Percentiles rank a stretch among this genome's conserved stretches.
Conservation (phyloP, 2,888 invertebrate species). For the Agrotis exclamationis region DNA sequence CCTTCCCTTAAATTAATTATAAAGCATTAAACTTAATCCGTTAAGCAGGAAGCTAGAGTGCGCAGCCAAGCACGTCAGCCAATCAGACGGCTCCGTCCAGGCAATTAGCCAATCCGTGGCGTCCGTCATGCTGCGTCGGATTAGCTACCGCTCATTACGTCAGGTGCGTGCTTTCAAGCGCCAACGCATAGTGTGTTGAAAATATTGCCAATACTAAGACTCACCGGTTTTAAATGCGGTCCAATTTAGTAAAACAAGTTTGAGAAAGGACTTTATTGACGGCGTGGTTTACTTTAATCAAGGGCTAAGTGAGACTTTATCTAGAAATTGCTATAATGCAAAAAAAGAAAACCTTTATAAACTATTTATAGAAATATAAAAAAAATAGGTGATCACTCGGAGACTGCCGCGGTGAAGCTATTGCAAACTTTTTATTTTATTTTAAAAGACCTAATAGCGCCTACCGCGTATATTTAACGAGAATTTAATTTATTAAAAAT, state of each 20-base stretch:
- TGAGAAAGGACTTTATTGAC: not conserved
- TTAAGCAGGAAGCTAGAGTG: constrained; percentile 40
- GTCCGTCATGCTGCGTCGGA: constrained; percentile 37
- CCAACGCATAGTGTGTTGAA: not conserved
- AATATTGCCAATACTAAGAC: not conserved
- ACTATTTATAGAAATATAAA: too few relatives aligned
- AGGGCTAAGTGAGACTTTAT: too few relatives aligned
- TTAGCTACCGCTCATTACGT: constrained; percentile 36
- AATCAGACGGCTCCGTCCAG: constrained; percentile 40
- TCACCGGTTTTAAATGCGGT: not conserved
- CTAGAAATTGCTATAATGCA: too few relatives aligned
- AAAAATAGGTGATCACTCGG: too few relatives aligned
- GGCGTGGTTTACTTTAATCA: too few relatives aligned
- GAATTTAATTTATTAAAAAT: too few relatives aligned
- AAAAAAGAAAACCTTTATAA: too few relatives aligned
- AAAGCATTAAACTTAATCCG: constrained; percentile 33
- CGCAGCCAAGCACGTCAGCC: constrained; percentile 38
- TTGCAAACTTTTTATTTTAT: too few relatives aligned
- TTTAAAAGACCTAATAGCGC: too few relatives aligned
- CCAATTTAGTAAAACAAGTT: not conserved
- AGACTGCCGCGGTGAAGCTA: too few relatives aligned
- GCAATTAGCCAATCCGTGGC: constrained; percentile 44
- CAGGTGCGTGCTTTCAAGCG: constrained; percentile 4
- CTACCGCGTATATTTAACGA: too few relatives aligned
- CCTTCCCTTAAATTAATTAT: constrained; percentile 18